Conservation (phyloP, 2,113 vertebrate genomes). For the Hydropotes inermis region DNA sequence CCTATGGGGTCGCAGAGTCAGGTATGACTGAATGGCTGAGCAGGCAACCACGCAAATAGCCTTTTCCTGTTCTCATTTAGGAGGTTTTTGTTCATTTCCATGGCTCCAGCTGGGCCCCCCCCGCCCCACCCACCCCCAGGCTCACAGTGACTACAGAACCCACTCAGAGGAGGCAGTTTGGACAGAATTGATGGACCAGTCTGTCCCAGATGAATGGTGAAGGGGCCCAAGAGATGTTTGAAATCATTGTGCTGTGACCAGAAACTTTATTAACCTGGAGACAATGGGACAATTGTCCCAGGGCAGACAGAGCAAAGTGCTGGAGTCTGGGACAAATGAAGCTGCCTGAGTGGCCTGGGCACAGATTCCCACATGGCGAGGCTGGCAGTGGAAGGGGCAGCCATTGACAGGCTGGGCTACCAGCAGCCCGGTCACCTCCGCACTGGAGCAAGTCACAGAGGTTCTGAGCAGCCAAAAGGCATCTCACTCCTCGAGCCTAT, state of each 20-base stretch:
- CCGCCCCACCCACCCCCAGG: no score
- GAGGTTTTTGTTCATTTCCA: neutral
- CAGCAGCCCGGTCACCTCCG: neutral
- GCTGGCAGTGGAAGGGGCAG: neutral
- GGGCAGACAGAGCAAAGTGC: neutral
- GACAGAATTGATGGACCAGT: neutral
- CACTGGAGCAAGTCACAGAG: neutral
- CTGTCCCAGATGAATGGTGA: neutral
- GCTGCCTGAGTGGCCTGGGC: neutral
- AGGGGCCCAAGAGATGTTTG: conserved; percentile 11
- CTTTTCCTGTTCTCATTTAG: neutral
- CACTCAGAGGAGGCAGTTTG: neutral
- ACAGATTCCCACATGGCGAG: neutral
- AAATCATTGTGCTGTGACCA: conserved; percentile 32
- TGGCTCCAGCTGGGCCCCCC: neutral
- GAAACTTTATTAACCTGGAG: conserved; percentile 31
- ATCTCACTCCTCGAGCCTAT: neutral
- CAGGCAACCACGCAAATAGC: neutral
- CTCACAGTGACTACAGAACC: neutral
- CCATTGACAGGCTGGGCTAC: neutral
- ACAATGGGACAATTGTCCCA: conserved; percentile 17
- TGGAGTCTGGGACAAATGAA: neutral
- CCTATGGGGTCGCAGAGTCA: neutral
- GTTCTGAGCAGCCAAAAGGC: neutral
- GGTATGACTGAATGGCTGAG: neutral